Conservation (phyloP, 2,888 invertebrate species). For the Drosophila maculinotata region DNA sequence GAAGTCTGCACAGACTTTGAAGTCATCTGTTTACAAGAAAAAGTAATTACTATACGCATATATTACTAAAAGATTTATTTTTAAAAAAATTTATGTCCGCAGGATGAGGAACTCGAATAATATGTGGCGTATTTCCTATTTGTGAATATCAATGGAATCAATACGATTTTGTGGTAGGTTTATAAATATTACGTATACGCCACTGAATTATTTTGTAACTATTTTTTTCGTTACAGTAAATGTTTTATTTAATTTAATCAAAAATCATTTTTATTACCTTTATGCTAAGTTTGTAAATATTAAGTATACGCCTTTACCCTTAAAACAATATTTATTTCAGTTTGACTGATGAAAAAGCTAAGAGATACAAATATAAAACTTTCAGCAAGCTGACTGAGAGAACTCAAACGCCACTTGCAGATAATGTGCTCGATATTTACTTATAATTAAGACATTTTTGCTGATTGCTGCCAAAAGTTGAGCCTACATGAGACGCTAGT, state of each 20-base stretch:
- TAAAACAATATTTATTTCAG: too few species aligned
- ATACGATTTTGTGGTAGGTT: neutral
- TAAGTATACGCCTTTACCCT: too few species aligned
- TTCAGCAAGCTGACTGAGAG: neutral
- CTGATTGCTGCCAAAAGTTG: constrained; percentile 29
- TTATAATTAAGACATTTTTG: constrained; percentile 37
- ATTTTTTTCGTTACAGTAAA: neutral
- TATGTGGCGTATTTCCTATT: too few species aligned
- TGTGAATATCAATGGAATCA: too few species aligned
- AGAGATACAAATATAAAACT: neutral
- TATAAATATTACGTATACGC: neutral
- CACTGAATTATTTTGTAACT: too few species aligned
- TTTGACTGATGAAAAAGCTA: neutral
- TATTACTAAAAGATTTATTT: too few species aligned
- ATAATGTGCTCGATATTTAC: constrained; percentile 30
- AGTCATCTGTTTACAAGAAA: constrained; percentile 7
- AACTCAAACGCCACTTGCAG: neutral
- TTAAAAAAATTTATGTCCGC: too few species aligned
- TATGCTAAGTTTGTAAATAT: too few species aligned
- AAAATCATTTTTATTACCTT: too few species aligned
- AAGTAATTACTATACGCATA: neutral
- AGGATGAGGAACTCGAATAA: too few species aligned
- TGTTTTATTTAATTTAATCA: neutral
- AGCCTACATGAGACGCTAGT: constrained; percentile 10
- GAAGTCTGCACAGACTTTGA: constrained; percentile 20